phyloP scores from a whole-genome alignment of 2,888 invertebrate genomes.

The Polyommatus iphigenia region DNA sequence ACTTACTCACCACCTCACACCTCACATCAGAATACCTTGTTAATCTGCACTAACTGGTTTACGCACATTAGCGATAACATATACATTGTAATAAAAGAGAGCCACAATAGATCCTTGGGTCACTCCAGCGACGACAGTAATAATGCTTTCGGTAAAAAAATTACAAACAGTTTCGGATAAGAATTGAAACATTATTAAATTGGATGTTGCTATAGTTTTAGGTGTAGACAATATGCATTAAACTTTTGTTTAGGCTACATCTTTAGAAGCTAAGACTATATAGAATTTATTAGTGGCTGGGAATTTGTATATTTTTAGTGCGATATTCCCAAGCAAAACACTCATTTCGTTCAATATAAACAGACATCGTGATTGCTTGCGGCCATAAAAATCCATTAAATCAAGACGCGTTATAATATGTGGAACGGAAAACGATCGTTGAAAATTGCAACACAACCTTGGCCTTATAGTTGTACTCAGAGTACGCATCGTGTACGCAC shows the following conservation, averaged over 20 bases:
- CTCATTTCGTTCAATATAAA: conserved; percentile 2
- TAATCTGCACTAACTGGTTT: no score
- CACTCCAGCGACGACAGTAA: neutral
- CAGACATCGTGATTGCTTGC: conserved; percentile 4
- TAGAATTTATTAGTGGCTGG: no score
- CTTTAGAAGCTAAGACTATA: no score
- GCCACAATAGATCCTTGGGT: neutral
- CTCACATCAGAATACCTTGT: no score
- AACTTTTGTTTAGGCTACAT: no score
- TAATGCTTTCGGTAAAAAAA: no score
- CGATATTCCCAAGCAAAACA: neutral
- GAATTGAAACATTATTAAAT: neutral
- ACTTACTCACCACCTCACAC: no score
- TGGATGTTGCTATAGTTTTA: neutral
- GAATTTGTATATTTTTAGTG: neutral
- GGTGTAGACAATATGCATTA: no score
- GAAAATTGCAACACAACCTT: conserved; percentile 29
- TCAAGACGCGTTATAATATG: conserved; percentile 17
- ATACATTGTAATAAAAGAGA: neutral
- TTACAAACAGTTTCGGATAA: no score
- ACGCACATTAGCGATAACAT: no score
- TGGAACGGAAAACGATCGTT: conserved; percentile 24
- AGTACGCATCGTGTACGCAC: neutral
- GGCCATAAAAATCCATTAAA: conserved; percentile 6
- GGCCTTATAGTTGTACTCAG: neutral